A percentile compares a stretch with the other conserved stretches of the same genome.
Evolutionary conservation across 2,113 vertebrate genomes (phyloP).

Genomic region (Eurypyga helias): DNA sequence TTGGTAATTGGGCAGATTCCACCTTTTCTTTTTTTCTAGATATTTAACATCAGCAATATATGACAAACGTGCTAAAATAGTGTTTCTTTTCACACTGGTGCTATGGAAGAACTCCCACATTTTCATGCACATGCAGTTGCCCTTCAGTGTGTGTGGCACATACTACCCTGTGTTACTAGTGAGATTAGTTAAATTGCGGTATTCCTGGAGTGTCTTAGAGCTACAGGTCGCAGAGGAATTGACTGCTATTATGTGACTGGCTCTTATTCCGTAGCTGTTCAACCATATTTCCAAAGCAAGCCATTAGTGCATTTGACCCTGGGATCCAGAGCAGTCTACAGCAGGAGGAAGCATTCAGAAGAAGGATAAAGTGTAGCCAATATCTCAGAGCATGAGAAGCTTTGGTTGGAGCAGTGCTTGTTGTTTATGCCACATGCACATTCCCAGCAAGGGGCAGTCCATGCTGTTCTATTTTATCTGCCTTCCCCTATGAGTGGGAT

Average conservation of each 20-base stretch:
- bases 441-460: neutral
- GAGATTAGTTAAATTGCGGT: neutral
- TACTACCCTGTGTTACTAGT: neutral
- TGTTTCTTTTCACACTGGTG: neutral
- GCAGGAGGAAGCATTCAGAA: neutral
- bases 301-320: neutral
- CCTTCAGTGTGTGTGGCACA: neutral
- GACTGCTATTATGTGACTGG: neutral
- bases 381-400: neutral
- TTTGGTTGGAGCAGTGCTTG: neutral
- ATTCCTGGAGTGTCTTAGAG: neutral
- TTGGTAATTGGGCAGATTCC: neutral
- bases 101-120: neutral
- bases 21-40: neutral
- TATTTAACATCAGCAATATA: neutral
- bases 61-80: neutral
- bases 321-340: neutral
- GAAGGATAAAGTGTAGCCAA: neutral
- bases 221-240: neutral
- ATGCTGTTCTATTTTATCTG: neutral
- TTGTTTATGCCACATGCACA: fast-evolving
- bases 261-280: neutral
- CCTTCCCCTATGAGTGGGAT: neutral
- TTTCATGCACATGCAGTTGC: neutral
- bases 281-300: neutral